phyloP scores from a whole-genome alignment of 2,888 invertebrate genomes.

The Cotesia congregata region DNA sequence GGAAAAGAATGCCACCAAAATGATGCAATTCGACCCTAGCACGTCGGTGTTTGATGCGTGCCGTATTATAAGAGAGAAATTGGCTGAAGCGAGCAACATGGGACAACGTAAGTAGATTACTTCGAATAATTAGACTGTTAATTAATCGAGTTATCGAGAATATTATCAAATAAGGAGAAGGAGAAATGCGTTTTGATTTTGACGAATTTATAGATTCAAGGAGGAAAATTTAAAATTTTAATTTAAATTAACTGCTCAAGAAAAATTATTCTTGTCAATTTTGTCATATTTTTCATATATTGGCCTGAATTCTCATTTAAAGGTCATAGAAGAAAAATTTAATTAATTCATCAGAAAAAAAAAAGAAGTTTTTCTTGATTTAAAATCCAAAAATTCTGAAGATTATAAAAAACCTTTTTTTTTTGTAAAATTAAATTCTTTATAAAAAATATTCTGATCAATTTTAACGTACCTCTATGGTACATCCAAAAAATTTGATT shows the following conservation, averaged over 20 bases:
- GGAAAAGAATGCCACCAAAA: slow-evolving; percentile 92
- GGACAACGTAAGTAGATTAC: slow-evolving; percentile 85
- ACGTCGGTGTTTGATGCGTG: slow-evolving; percentile 97
- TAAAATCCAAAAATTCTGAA: background rate
- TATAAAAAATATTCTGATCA: no score
- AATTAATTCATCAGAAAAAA: no score
- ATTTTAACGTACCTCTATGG: no score
- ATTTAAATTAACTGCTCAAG: background rate
- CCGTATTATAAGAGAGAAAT: slow-evolving; percentile 94
- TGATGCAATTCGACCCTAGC: slow-evolving; percentile 97
- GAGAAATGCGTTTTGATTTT: background rate
- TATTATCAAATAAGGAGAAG: background rate
- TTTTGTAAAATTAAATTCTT: slow-evolving; percentile 10
- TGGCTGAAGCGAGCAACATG: slow-evolving; percentile 85
- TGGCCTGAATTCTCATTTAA: no score
- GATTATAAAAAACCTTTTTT: background rate
- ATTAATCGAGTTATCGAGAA: background rate
- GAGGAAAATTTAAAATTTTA: no score
- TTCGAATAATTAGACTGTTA: slow-evolving; percentile 13
- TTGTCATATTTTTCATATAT: no score
- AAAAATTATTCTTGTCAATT: background rate
- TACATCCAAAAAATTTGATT: no score
- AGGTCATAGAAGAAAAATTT: no score
- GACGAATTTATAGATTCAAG: no score
- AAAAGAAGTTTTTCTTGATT: no score